Evolutionary conservation across 2,113 vertebrate species (phyloP), one percentile per base, ranked within the genome.

Genomic region (Syngnathus scovelli): DNA sequence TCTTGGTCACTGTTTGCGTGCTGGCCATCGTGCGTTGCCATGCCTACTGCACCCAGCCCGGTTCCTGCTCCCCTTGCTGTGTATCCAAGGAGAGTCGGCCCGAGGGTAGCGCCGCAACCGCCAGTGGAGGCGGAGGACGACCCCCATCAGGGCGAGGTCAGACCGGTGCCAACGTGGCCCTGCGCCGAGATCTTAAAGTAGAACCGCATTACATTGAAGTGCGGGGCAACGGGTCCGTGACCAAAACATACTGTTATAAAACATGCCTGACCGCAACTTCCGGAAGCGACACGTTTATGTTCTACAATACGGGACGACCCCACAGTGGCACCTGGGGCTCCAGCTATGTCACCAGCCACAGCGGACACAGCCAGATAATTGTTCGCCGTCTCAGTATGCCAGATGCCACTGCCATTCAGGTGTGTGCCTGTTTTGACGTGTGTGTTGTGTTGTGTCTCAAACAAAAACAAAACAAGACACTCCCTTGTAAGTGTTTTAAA

Each of bases 221-320:
- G 77, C 89, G 95, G 72, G 94, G 95, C 67, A 98, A 97, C 6
- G 96, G 95, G 70, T 98, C 96, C 70, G 85, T 98, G 76, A 97
- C 96, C 39, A 97, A 98, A 92, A 98, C 96, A 6, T 98, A 98
- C 91, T 98, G 96, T 91, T 98, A 98, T 85, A 98, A 98, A 86
- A 95, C 95, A 15, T 98, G 95, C 72, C 87, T 98, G 80, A 96
- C 96, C 0, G 93, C 94, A 10, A 95, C 95, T 2, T 98, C 96
- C 21, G 95, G 94, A 90, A 98, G 95, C 70, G 96, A 98, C 83
- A 96, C 95, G 68, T 98, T 98, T 85, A 96, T 98, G 95, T 98
- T 98, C 92, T 98, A 98, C 92, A 96, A 98, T 82, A 98, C 94
- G 51, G 95, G 94, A 80, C 91, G 92, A 48, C 94, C 94, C 9